Percentiles rank a stretch among this genome's conserved stretches.
phyloP scores from a whole-genome alignment of 2,797 vertebrate genomes.

The Hozukius guyotensis region DNA sequence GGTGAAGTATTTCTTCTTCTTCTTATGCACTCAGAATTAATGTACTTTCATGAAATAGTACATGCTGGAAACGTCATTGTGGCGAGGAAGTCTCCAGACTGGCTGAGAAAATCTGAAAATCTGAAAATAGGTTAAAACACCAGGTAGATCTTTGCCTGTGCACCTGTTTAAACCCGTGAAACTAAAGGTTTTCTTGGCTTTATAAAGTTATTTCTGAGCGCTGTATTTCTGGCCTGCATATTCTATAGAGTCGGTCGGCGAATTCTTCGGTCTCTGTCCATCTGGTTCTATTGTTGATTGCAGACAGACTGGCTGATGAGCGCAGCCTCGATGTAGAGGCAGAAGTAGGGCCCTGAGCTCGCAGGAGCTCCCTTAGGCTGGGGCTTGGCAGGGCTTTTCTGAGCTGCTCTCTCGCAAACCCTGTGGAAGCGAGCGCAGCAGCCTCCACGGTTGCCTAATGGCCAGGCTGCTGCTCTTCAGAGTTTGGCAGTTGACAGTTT shows the following conservation, averaged over 20 bases:
- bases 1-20: not conserved
- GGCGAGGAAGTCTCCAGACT: not conserved
- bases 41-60: not conserved
- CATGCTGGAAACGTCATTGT: not conserved
- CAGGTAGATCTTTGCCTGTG: conserved; percentile 13
- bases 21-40: not conserved
- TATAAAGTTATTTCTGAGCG: conserved; percentile 49
- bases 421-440: conserved; percentile 61
- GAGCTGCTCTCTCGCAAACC: conserved; percentile 59
- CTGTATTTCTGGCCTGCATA: conserved; percentile 50
- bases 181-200: conserved; percentile 29
- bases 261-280: conserved; percentile 68
- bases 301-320: conserved; percentile 75
- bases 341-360: conserved; percentile 59
- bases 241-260: conserved; percentile 42
- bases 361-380: conserved; percentile 66
- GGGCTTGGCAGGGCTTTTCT: conserved; percentile 73
- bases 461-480: conserved; percentile 71
- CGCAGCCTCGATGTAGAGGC: conserved; percentile 52
- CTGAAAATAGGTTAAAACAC: conserved; percentile 9
- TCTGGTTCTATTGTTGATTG: conserved; percentile 76
- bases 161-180: conserved; percentile 34
- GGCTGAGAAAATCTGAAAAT: not conserved
- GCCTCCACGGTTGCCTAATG: conserved; percentile 75
- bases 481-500: conserved; percentile 76